Percentiles rank a stretch among this genome's conserved stretches.
phyloP scores from a whole-genome alignment of 2,888 invertebrate genomes.

The Crioceris asparagi region DNA sequence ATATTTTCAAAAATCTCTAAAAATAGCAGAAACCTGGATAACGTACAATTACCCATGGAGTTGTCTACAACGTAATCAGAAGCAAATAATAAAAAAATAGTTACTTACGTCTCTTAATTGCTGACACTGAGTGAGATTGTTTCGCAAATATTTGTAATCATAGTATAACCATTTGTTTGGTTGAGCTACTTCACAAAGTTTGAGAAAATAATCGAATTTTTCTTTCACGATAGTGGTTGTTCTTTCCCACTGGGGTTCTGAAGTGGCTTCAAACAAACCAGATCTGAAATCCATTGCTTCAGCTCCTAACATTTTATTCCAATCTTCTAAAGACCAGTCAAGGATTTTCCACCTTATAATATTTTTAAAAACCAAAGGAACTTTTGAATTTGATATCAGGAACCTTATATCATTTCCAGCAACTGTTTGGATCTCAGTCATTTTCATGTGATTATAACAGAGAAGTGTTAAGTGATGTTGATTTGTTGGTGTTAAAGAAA shows the following conservation, averaged over 20 bases:
- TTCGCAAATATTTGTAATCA: slow-evolving; percentile 72
- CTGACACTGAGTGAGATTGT: slow-evolving; percentile 50
- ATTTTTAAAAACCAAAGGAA: slow-evolving; percentile 46
- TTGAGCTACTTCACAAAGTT: slow-evolving; percentile 30
- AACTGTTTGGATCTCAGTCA: too few relatives aligned
- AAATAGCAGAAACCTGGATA: too few relatives aligned
- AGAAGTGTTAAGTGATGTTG: too few relatives aligned
- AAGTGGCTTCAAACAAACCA: slow-evolving; percentile 35
- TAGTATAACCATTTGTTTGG: slow-evolving; percentile 63
- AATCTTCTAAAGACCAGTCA: slow-evolving; percentile 50
- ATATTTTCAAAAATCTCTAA: too few relatives aligned
- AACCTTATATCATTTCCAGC: too few relatives aligned
- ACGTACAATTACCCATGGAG: too few relatives aligned
- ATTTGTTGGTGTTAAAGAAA: too few relatives aligned
- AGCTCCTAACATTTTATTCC: slow-evolving; percentile 47
- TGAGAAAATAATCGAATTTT: slow-evolving; percentile 54
- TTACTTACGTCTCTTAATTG: slow-evolving; percentile 46
- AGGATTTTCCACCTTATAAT: slow-evolving; percentile 48
- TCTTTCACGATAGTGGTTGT: slow-evolving; percentile 48
- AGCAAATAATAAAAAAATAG: slow-evolving; percentile 6
- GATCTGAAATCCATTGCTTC: slow-evolving; percentile 47
- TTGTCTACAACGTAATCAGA: not conserved
- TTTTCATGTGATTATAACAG: too few relatives aligned
- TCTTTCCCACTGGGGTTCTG: slow-evolving; percentile 56
- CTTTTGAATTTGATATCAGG: slow-evolving; percentile 22